Conservation (phyloP, 2,113 vertebrate genomes). For the Paralichthys olivaceus region DNA sequence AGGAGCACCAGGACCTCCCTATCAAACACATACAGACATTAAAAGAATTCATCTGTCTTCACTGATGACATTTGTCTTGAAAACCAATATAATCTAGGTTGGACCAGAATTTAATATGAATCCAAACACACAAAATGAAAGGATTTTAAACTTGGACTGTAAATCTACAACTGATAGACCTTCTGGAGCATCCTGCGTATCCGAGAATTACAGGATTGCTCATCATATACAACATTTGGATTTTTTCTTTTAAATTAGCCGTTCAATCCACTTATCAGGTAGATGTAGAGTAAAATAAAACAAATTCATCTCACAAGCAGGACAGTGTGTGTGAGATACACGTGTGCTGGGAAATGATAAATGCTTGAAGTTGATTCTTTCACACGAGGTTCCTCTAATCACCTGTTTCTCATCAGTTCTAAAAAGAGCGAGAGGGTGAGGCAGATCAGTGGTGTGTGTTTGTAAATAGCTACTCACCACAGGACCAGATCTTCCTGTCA, state of each 20-base stretch:
- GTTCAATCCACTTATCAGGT: not conserved
- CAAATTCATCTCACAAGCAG: constrained; percentile 7
- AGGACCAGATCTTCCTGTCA: constrained; percentile 94
- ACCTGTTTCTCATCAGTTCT: constrained; percentile 42
- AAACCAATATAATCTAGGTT: not conserved
- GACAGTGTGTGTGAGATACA: not conserved
- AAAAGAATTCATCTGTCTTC: constrained; percentile 9
- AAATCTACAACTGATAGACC: not conserved
- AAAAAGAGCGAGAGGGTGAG: constrained; percentile 14
- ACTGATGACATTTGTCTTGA: not conserved
- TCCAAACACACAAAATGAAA: constrained; percentile 15
- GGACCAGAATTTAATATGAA: constrained; percentile 15
- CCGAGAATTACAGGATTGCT: not conserved
- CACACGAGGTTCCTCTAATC: constrained; percentile 12
- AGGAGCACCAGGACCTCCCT: constrained; percentile 91
- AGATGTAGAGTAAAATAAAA: not conserved
- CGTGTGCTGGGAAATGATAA: no score
- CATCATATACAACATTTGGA: not conserved
- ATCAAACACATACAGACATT: constrained; percentile 43
- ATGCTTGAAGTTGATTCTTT: not conserved
- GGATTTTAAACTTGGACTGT: constrained; percentile 7
- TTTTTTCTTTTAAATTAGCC: not conserved
- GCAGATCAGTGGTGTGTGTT: not conserved
- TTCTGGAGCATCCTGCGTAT: not conserved
- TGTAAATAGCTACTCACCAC: constrained; percentile 85